phyloP scores from a whole-genome alignment of 2,888 invertebrate species.

The Macrostomum cliftonense region DNA sequence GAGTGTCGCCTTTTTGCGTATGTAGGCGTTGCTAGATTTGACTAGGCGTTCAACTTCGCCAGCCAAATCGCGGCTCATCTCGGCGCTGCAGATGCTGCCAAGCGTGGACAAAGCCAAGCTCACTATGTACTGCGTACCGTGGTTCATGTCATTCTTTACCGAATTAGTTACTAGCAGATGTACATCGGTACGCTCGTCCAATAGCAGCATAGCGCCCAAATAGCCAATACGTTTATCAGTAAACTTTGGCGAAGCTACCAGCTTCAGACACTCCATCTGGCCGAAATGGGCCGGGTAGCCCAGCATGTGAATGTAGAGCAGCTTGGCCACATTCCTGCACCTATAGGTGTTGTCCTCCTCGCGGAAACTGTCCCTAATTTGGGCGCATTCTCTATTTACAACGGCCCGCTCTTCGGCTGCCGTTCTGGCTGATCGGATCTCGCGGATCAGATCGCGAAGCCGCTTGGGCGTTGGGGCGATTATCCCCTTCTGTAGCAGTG shows the following conservation, averaged over 20 bases:
- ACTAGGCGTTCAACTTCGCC: conserved; percentile 91
- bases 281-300: conserved; percentile 99
- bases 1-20: conserved; percentile 67
- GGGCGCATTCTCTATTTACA: conserved; percentile 96
- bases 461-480: conserved; percentile 53
- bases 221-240: conserved; percentile 98
- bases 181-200: conserved; percentile 95
- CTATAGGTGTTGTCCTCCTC: conserved; percentile 90
- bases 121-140: conserved; percentile 91
- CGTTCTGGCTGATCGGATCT: conserved; percentile 89
- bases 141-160: conserved; percentile 92
- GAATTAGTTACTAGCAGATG: conserved; percentile 96
- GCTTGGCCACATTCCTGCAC: conserved; percentile 95
- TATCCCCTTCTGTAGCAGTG: too few relatives aligned
- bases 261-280: conserved; percentile 85
- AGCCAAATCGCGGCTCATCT: conserved; percentile 94
- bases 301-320: conserved; percentile 97
- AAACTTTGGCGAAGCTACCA: conserved; percentile 90
- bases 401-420: conserved; percentile 96
- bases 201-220: conserved; percentile 86
- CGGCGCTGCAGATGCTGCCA: conserved; percentile 92
- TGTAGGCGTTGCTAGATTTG: conserved; percentile 95
- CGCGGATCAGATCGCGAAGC: conserved; percentile 83
- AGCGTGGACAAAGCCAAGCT: conserved; percentile 89
- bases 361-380: conserved; percentile 86